phyloP scores from a whole-genome alignment of 2,797 vertebrate genomes.

The Notolabrus celidotus region DNA sequence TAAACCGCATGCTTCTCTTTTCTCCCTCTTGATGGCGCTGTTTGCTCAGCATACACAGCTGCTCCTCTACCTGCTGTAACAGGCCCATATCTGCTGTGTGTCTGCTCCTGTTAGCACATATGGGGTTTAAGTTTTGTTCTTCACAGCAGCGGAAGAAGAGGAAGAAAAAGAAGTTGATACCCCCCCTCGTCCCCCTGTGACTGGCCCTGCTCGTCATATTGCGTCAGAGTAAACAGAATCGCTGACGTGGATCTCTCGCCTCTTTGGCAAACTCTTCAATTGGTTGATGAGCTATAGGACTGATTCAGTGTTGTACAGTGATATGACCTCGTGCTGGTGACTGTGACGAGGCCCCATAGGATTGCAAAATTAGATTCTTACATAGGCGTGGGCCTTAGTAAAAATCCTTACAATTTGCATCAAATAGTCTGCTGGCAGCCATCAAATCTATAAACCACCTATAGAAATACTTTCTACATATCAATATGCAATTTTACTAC shows the following conservation, averaged over 20 bases:
- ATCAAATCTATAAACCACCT: background rate
- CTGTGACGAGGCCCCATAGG: background rate
- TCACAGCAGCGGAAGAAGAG: conserved; percentile 17
- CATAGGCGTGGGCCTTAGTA: conserved; percentile 4
- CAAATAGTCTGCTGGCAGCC: background rate
- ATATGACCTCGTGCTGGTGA: conserved; percentile 26
- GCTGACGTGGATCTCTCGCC: conserved; percentile 66
- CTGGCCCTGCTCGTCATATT: conserved; percentile 76
- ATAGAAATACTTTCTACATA: conserved; percentile 13
- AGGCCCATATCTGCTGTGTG: conserved; percentile 28
- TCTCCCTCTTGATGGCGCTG: conserved; percentile 81
- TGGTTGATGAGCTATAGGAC: conserved; percentile 47
- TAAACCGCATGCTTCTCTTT: conserved; percentile 2
- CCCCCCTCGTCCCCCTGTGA: conserved; percentile 23
- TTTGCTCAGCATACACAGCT: conserved; percentile 55
- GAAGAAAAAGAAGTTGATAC: conserved; percentile 39
- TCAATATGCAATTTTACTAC: conserved; percentile 8
- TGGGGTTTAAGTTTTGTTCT: conserved; percentile 58
- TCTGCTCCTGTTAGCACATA: conserved; percentile 39
- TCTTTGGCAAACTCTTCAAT: conserved; percentile 37
- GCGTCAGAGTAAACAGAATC: conserved; percentile 80
- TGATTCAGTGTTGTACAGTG: conserved; percentile 49
- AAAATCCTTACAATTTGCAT: conserved; percentile 34
- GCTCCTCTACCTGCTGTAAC: background rate
- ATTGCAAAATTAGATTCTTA: background rate